Evolutionary conservation across 1,140 invertebrate genomes (phyloP), one percentile per base, ranked within the genome.

Genomic region (Heliconius eleuchia): DNA sequence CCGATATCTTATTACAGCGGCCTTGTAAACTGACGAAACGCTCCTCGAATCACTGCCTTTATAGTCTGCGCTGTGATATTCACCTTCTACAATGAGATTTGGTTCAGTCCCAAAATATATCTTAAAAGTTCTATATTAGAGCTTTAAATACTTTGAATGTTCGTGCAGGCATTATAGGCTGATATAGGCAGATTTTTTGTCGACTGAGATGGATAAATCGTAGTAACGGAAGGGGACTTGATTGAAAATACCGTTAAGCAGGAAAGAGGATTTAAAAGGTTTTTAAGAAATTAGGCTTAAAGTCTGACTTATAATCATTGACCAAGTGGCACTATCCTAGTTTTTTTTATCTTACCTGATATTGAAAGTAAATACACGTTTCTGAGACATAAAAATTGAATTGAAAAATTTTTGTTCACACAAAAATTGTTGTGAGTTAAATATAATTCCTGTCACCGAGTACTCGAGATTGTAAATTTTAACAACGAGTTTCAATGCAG

Each of bases 1-100:
- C 88, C 90, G 86, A 90, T 91, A 90, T 91, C 90, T 89, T 91
- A 90, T 91, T 91, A 92, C 85, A 83, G 86, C 85, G 85, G 82
- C 86, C 88, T 88, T 92, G 88, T 91, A 89, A 92, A 91, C 85
- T 89, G 86, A 88, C 85, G 86, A 86, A 88, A 89, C 86, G 87
- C 87, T 90, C 84, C 86, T 89, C 87, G 86, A 89, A 89, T 91
- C 89, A 91, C 89, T 90, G 87, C 84, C 84, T 92, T 92, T 90
- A 92, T 88, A 84, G 86, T 85, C 80, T 86, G 76, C 87, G 84
- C 87, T 89, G 78, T 88, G 84, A 91, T 89, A 90, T 91, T 88
- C 88, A 90, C 87, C 87, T 90, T 87, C 83, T 80, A 77, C 82
- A 86, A 87, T 83, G 80, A 86, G 27, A 66, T 4, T 30, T 52